Percentiles rank a stretch among this genome's conserved stretches.
These are phyloP conservation scores for Formica aserva DNA, from an alignment of 2,888 invertebrate genomes.

Conservation along the genomic window DNA sequence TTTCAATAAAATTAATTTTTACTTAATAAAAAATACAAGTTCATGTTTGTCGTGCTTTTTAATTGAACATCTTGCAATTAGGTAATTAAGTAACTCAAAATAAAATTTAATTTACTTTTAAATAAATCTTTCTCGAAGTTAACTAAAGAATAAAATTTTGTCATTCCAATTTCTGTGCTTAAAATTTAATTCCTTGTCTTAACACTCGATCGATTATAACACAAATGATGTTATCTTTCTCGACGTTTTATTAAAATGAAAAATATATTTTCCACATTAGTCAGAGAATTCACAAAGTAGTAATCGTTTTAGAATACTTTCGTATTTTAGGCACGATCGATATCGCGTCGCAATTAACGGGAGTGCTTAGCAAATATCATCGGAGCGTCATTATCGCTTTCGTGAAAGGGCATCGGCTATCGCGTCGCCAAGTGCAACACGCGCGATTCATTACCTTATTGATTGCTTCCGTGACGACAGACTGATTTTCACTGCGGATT, in stretches of 20 bases:
- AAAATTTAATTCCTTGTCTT: not conserved
- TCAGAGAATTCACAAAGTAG: not conserved
- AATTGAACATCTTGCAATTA: not conserved
- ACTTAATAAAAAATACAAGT: not conserved
- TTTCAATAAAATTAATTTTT: not conserved
- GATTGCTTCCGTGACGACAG: constrained; percentile 50
- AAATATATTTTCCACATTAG: not conserved
- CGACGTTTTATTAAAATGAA: not conserved
- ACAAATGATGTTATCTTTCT: not conserved
- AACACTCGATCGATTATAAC: not conserved
- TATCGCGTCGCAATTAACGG: constrained; percentile 44
- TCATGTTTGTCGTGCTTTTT: not conserved
- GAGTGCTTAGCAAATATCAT: constrained; percentile 46
- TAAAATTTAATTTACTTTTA: not conserved
- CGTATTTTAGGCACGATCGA: constrained; percentile 39
- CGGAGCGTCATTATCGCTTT: constrained; percentile 48
- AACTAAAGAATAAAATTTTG: not conserved
- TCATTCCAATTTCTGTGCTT: not conserved
- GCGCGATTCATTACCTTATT: constrained; percentile 59
- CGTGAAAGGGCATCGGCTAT: constrained; percentile 49
- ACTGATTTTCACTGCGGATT: constrained; percentile 63
- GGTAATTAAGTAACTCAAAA: not conserved
- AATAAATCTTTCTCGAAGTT: not conserved
- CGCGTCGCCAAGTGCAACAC: constrained; percentile 34
- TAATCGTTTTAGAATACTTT: not conserved